Percentiles rank a stretch among this genome's conserved stretches.
These are phyloP conservation scores for Dermochelys coriacea DNA, from an alignment of 2,797 vertebrate genomes.

Conservation along the genomic window DNA sequence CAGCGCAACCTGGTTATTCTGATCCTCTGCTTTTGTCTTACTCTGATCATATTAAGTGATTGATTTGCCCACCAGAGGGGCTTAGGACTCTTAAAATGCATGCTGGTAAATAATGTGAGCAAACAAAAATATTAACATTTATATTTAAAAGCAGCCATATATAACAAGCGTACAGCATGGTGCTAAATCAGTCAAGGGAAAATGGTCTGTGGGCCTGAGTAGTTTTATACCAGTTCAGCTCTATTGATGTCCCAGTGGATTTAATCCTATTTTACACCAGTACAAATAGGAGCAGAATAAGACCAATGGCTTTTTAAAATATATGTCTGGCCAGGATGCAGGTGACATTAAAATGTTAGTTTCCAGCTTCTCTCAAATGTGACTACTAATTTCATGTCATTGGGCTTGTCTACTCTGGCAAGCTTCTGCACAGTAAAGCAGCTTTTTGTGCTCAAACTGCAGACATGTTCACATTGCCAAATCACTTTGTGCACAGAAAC, in stretches of 20 bases:
- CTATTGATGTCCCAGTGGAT: background rate
- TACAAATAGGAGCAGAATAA: slow-evolving; percentile 14
- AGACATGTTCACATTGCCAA: too few relatives aligned
- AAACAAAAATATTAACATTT: background rate
- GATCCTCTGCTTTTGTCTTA: background rate
- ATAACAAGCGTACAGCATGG: background rate
- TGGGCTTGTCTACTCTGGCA: too few relatives aligned
- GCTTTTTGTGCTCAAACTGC: too few relatives aligned
- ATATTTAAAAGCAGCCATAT: background rate
- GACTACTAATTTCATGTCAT: slow-evolving; percentile 44
- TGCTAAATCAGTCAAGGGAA: background rate
- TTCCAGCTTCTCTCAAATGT: slow-evolving; percentile 40
- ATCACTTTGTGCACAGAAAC: too few relatives aligned
- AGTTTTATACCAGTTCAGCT: background rate
- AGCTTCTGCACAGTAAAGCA: too few relatives aligned
- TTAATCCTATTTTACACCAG: background rate
- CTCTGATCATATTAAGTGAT: background rate
- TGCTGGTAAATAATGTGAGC: background rate
- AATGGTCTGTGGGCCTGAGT: background rate
- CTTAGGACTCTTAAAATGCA: background rate
- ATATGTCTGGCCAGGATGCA: background rate
- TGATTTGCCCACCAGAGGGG: background rate
- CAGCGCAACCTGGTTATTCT: background rate
- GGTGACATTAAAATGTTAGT: slow-evolving; percentile 9
- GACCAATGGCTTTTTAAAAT: background rate